Conservation (phyloP, 2,888 invertebrate species). For the Alcis repandata region DNA sequence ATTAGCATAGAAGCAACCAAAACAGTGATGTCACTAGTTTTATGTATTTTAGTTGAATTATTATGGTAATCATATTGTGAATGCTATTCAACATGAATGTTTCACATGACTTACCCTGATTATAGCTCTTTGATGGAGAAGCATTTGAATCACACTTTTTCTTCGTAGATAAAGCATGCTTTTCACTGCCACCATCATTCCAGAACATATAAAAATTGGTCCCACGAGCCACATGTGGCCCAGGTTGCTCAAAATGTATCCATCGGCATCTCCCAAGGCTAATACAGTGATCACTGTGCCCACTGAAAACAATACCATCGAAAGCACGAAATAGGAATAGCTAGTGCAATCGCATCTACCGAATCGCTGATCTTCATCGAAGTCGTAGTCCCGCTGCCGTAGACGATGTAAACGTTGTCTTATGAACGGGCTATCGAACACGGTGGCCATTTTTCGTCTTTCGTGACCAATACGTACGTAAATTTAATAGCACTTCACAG, state of each 20-base stretch:
- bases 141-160: slow-evolving; percentile 89
- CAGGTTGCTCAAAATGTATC: slow-evolving; percentile 86
- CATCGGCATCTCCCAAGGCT: slow-evolving; percentile 88
- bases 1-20: neutral
- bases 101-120: slow-evolving; percentile 82
- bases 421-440: slow-evolving; percentile 88
- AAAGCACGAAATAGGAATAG: slow-evolving; percentile 88
- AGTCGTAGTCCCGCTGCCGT: slow-evolving; percentile 86
- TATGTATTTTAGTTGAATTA: slow-evolving; percentile 2
- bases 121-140: slow-evolving; percentile 88
- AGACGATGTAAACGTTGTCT: slow-evolving; percentile 87
- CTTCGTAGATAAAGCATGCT: slow-evolving; percentile 88
- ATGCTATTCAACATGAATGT: slow-evolving; percentile 19
- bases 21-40: slow-evolving; percentile 10
- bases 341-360: slow-evolving; percentile 89
- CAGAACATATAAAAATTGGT: slow-evolving; percentile 89
- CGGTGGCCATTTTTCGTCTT: slow-evolving; percentile 85
- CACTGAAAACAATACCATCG: slow-evolving; percentile 88
- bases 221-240: slow-evolving; percentile 90
- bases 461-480: slow-evolving; percentile 17
- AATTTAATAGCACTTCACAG: slow-evolving; percentile 50
- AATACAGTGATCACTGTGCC: slow-evolving; percentile 89
- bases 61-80: slow-evolving; percentile 20
- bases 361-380: slow-evolving; percentile 87
- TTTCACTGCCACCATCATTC: slow-evolving; percentile 90